Conservation (phyloP, 2,113 vertebrate species). For the Phalacrocorax pelagicus region DNA sequence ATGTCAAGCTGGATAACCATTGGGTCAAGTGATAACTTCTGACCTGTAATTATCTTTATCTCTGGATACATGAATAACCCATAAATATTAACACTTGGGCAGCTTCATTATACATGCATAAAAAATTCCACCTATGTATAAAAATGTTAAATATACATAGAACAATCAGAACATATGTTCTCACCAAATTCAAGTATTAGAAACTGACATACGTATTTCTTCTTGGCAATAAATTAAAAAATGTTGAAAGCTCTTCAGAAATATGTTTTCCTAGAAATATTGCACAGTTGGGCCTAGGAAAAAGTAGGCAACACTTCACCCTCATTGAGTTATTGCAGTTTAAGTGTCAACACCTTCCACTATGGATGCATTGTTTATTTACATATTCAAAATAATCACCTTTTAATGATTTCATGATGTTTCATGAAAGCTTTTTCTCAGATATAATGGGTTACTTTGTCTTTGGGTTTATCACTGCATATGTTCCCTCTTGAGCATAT, state of each 20-base stretch:
- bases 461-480: neutral
- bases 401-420: neutral
- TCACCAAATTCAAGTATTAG: neutral
- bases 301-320: neutral
- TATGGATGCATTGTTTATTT: neutral
- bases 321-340: neutral
- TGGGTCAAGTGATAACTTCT: constrained; percentile 22
- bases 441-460: neutral
- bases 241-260: neutral
- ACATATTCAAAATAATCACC: neutral
- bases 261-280: neutral
- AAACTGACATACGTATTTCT: neutral
- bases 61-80: neutral
- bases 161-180: neutral
- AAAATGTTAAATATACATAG: neutral
- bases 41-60: constrained; percentile 19
- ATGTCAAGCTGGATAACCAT: constrained; percentile 10
- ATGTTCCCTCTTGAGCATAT: neutral
- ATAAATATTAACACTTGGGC: neutral
- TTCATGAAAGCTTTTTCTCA: neutral
- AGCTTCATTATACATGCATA: neutral
- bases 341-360: neutral
- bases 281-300: neutral
- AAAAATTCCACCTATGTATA: neutral
- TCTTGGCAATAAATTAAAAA: neutral